phyloP scores from a whole-genome alignment of 2,113 vertebrate species.

The Edolisoma coerulescens region DNA sequence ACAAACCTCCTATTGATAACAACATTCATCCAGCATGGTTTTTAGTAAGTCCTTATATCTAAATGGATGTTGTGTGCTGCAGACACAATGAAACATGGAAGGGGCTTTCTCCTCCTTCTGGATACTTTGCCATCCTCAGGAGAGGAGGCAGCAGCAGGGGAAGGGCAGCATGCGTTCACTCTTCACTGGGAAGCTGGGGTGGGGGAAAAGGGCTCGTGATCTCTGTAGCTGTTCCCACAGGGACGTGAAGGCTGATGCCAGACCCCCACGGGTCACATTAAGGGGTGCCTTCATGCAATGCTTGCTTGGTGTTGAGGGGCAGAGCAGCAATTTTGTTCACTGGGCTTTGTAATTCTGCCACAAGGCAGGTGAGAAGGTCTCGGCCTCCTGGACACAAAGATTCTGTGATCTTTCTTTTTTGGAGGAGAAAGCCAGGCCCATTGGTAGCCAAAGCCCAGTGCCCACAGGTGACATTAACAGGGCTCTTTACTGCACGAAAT shows the following conservation, averaged over 20 bases:
- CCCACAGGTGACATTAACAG: neutral
- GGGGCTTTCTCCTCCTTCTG: neutral
- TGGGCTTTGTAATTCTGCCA: neutral
- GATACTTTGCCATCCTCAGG: neutral
- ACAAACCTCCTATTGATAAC: neutral
- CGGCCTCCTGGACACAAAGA: neutral
- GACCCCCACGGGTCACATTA: rapidly evolving
- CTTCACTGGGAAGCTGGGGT: neutral
- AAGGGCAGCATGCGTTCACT: neutral
- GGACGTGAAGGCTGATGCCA: rapidly evolving
- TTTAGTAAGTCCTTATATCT: neutral
- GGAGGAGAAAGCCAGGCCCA: neutral
- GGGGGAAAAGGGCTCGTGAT: neutral
- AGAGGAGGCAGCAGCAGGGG: neutral
- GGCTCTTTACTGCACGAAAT: neutral
- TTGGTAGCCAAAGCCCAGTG: too few species aligned
- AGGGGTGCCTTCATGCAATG: neutral
- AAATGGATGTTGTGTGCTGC: neutral
- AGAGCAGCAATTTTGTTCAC: too few species aligned
- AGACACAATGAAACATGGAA: neutral
- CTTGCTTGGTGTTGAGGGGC: rapidly evolving
- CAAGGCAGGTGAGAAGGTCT: neutral
- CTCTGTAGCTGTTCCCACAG: neutral
- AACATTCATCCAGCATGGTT: neutral
- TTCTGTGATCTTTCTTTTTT: too few species aligned